A percentile compares a stretch with the other conserved stretches of the same genome.
Conservation (phyloP, 2,797 vertebrate species). For the Centroberyx gerrardi region DNA sequence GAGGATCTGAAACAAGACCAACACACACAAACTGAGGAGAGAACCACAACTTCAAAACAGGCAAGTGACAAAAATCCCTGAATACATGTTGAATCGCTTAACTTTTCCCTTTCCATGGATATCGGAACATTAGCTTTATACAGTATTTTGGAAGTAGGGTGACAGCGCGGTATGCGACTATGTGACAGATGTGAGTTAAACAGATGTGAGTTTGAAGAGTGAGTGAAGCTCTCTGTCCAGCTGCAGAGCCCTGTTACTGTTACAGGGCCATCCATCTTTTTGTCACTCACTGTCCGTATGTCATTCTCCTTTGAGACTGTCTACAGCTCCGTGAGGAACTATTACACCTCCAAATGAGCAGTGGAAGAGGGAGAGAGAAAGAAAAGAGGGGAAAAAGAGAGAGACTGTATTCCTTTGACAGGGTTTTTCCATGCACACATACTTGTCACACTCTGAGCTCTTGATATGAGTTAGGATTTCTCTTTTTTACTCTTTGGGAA, state of each 20-base stretch:
- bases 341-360: background rate
- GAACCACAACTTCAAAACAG: constrained; percentile 59
- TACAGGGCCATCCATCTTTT: constrained; percentile 17
- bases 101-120: background rate
- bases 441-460: constrained; percentile 48
- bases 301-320: background rate
- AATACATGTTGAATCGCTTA: background rate
- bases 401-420: constrained; percentile 37
- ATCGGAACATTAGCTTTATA: constrained; percentile 7
- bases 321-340: background rate
- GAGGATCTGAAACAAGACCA: constrained; percentile 89
- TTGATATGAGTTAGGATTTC: constrained; percentile 32
- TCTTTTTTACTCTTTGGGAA: constrained; percentile 5
- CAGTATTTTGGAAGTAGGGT: background rate
- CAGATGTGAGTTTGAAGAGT: background rate
- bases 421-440: constrained; percentile 61
- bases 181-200: background rate
- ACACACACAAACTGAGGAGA: constrained; percentile 49
- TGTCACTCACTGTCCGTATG: constrained; percentile 5
- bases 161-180: background rate
- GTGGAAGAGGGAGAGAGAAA: background rate
- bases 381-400: constrained; percentile 44
- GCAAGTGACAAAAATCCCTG: constrained; percentile 39
- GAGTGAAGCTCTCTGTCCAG: background rate
- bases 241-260: background rate